A percentile compares a stretch with the other conserved stretches of the same genome.
Conservation (phyloP, 2,113 vertebrate genomes). For the Antennarius striatus region DNA sequence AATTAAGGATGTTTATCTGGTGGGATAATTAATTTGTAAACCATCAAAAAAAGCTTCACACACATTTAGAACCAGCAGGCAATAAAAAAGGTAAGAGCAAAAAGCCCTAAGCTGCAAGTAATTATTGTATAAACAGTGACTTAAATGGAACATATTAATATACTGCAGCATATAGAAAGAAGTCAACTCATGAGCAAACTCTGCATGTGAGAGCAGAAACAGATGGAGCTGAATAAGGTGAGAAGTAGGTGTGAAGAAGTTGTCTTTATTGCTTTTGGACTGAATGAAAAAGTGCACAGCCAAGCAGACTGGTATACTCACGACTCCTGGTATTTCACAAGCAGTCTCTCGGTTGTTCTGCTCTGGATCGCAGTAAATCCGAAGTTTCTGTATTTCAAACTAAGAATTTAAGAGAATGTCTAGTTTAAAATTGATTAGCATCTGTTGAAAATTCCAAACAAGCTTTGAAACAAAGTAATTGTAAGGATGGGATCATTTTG, state of each 20-base stretch:
- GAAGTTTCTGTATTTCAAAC: constrained; percentile 96
- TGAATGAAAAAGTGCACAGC: constrained; percentile 6
- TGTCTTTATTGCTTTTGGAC: constrained; percentile 30
- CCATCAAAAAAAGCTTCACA: constrained; percentile 23
- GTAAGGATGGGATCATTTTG: constrained; percentile 22
- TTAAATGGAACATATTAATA: too few species aligned
- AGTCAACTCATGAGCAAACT: constrained; percentile 21
- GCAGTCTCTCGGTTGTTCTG: constrained; percentile 93
- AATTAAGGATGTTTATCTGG: too few species aligned
- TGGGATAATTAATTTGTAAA: too few species aligned
- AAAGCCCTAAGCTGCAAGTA: constrained; percentile 31
- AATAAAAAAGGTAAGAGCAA: constrained; percentile 13
- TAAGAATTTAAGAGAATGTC: constrained; percentile 44
- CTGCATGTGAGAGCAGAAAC: constrained; percentile 25
- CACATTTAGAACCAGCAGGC: constrained; percentile 36
- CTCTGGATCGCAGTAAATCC: constrained; percentile 97
- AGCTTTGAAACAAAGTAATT: constrained; percentile 16
- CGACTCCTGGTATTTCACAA: constrained; percentile 95
- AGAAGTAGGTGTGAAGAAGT: constrained; percentile 32
- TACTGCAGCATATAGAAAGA: background rate
- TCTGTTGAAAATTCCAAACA: background rate
- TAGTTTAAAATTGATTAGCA: constrained; percentile 16
- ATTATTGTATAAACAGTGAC: too few species aligned
- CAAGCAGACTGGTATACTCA: constrained; percentile 79
- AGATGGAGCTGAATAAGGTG: constrained; percentile 45